Base-by-base conservation (phyloP, 2,888 invertebrate genomes). In the Plagiodera versicolora region DNA sequence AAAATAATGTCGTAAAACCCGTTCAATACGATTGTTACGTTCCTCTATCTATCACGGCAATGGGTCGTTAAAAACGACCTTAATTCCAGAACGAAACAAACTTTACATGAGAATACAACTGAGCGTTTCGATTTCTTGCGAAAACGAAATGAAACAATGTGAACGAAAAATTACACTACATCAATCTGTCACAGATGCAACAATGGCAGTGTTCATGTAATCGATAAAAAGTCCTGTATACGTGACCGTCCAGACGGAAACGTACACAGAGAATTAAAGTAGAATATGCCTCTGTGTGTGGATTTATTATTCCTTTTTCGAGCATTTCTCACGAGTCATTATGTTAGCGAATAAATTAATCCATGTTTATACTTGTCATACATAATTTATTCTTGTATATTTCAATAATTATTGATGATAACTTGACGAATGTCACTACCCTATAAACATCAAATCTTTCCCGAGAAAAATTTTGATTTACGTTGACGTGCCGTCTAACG, bases 201-300 rank as follows among this genome's bases (percentile, higher is more conserved):
- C 44, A 18, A 53, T 53, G 24, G 53, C 44, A 44, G 44, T 14
- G 16, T 53, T 44, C 16, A 28, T 44, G 11, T 19, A 44, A 53
- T 53, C 53, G 44, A 44, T 24, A 14, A 39, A 39, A n/a, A 14
- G 39, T 14, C n/a, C 14, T 39, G 39, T 14, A 39, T 39, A 39
- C 39, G 6, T 39, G 11, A 11, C 2, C 32, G 32, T 32, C 10
- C n/a, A n/a, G n/a, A n/a, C n/a, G n/a, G n/a, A n/a, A n/a, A n/a
- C n/a, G n/a, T n/a, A n/a, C n/a, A n/a, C n/a, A n/a, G n/a, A n/a
- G n/a, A n/a, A n/a, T n/a, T n/a, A n/a, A n/a, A n/a, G n/a, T n/a
- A n/a, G n/a, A n/a, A n/a, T n/a, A n/a, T n/a, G n/a, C n/a, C n/a
- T n/a, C n/a, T n/a, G n/a, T n/a, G n/a, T n/a, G n/a, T n/a, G n/a